These are phyloP conservation scores for Cyrtonyx montezumae DNA, from an alignment of 2,113 vertebrate genomes.

Conservation along the genomic window DNA sequence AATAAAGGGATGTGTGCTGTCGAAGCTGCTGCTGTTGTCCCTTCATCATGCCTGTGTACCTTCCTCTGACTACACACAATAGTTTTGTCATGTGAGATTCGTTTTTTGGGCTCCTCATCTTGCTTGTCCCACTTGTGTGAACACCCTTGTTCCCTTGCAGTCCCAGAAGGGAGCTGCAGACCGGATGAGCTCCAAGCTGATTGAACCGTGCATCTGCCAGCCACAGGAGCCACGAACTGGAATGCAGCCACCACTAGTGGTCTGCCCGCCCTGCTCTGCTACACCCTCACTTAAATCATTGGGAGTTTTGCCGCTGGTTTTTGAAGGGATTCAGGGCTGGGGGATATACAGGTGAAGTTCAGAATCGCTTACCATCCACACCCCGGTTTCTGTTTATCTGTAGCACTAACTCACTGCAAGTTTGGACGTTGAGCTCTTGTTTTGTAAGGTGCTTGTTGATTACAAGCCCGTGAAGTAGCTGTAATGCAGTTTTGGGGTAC, in stretches of 20 bases:
- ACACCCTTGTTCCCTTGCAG: background rate
- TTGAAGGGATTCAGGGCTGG: background rate
- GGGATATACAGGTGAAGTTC: background rate
- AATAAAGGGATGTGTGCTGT: background rate
- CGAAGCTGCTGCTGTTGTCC: background rate
- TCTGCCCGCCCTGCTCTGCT: background rate
- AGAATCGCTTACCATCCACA: background rate
- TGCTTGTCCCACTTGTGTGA: background rate
- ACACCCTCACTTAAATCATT: background rate
- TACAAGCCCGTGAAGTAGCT: background rate
- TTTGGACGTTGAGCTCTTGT: background rate
- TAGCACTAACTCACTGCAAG: background rate
- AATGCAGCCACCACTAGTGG: background rate
- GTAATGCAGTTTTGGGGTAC: background rate
- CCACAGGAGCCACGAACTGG: background rate
- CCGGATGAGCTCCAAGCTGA: too few species aligned
- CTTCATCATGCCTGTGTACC: background rate
- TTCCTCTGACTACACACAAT: background rate
- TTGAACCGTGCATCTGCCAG: background rate
- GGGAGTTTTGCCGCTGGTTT: background rate
- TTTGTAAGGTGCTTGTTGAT: background rate
- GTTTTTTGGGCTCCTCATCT: background rate
- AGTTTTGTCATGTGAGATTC: accelerated
- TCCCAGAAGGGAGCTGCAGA: background rate
- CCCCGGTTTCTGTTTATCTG: background rate